Conservation (phyloP, 2,797 vertebrate species). For the Gephyroberyx darwinii region DNA sequence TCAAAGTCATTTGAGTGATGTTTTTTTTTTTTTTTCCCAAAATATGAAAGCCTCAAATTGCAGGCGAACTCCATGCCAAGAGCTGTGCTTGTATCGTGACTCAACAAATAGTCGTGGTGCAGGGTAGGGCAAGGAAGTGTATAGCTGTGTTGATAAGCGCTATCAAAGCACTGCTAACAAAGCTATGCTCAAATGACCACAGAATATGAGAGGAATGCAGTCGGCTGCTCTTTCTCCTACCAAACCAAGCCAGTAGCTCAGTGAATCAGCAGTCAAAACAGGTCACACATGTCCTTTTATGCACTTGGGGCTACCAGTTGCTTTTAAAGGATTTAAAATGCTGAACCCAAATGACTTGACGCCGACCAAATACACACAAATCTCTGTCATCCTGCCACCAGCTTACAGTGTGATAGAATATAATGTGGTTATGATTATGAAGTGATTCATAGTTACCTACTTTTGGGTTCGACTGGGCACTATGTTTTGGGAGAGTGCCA, state of each 20-base stretch:
- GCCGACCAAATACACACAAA: conserved; percentile 47
- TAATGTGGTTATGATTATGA: conserved; percentile 56
- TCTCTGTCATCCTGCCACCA: conserved; percentile 48
- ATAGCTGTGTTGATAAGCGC: conserved; percentile 45
- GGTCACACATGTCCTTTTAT: conserved; percentile 64
- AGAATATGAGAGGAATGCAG: conserved; percentile 72
- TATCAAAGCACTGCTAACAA: conserved; percentile 64
- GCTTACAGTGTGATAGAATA: conserved; percentile 54
- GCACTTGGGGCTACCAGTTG: conserved; percentile 59
- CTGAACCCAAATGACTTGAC: conserved; percentile 38
- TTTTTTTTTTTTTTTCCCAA: background rate
- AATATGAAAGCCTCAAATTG: conserved; percentile 20
- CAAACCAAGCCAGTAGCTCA: conserved; percentile 57
- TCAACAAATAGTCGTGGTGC: conserved; percentile 1
- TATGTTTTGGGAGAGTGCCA: conserved; percentile 51
- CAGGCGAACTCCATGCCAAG: conserved; percentile 1
- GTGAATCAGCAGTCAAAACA: conserved; percentile 66
- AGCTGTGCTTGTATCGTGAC: background rate
- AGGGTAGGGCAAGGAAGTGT: conserved; percentile 28
- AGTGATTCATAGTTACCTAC: conserved; percentile 50
- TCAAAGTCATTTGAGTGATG: conserved; percentile 2
- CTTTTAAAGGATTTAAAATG: conserved; percentile 70
- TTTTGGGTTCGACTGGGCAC: conserved; percentile 54
- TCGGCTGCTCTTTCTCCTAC: conserved; percentile 29
- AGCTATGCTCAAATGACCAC: conserved; percentile 68